Evolutionary conservation across 2,888 invertebrate genomes (phyloP), one percentile per base, ranked within the genome.

Genomic region (Eubasilissa splendida): DNA sequence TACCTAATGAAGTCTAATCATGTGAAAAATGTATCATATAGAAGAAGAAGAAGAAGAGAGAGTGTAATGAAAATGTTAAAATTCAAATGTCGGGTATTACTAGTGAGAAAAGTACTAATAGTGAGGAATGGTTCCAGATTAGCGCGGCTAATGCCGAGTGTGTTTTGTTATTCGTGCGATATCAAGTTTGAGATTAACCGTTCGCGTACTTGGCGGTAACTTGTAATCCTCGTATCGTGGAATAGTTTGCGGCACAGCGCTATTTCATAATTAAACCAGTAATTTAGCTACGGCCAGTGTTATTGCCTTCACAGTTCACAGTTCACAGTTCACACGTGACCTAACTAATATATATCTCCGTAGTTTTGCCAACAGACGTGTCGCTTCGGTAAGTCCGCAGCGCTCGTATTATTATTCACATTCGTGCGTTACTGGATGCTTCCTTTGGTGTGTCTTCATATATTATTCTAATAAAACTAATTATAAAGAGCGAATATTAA

Each of bases 191-290:
- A 54, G 70, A 70, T 70, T 70, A 70, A 54, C 22, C 54, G n/a
- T 60, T 60, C 60, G n/a, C 9, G 60, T 9, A 9, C 31, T 60
- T 60, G 2, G 60, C 12, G 4, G 22, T 22, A 60, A 60, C n/a
- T 60, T 60, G 14, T 60, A 60, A 60, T 60, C 70, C 54, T 52
- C 70, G 54, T 53, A 52, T 54, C 70, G 54, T 22, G 54, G 22
- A 5, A 52, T 54, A 54, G 52, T 54, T 53, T 11, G 22, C 9
- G 52, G 70, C 53, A 22, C 52, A 22, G 52, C 22, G 22, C 52
- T 70, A 70, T 70, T 70, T 70, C 70, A 70, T 70, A 70, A 70
- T 70, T 54, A 70, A 53, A 54, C 70, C 22, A 70, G 52, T 52
- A 54, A 70, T 70, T 70, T 70, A 53, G 70, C 70, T 70, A 14